Percentiles rank a stretch among this genome's conserved stretches.
phyloP scores from a whole-genome alignment of 2,797 vertebrate species.

The Columba guinea region DNA sequence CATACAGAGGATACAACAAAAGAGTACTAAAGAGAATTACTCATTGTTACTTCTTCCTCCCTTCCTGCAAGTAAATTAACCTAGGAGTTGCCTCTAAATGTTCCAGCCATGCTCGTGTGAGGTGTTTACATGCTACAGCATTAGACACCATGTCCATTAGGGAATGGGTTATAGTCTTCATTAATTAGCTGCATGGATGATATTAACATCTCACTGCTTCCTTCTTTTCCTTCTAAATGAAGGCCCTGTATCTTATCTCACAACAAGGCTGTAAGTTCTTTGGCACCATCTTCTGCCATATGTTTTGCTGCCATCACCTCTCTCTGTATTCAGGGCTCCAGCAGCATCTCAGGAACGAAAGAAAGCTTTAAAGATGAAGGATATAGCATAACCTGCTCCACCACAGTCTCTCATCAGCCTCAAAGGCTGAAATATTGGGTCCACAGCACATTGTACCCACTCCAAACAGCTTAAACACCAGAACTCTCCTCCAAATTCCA shows the following conservation, averaged over 20 bases:
- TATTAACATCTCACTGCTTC: neutral
- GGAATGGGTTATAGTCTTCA: neutral
- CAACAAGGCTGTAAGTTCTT: neutral
- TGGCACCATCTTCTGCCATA: neutral
- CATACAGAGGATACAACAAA: neutral
- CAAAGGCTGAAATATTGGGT: neutral
- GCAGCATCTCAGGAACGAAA: neutral
- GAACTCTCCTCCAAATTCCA: neutral
- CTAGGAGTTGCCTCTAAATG: neutral
- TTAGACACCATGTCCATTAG: neutral
- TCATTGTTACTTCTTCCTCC: neutral
- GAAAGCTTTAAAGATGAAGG: neutral
- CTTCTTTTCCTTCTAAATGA: neutral
- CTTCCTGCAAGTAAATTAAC: neutral
- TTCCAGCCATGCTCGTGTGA: neutral
- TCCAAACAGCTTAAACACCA: neutral
- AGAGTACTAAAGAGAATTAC: neutral
- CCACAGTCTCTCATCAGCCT: neutral
- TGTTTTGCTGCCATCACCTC: neutral
- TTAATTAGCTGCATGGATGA: neutral
- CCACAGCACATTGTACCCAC: neutral
- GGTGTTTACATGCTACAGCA: neutral
- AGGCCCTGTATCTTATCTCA: neutral
- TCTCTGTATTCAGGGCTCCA: neutral
- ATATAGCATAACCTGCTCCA: neutral